phyloP scores from a whole-genome alignment of 2,888 invertebrate genomes.

The Melieria omissa region DNA sequence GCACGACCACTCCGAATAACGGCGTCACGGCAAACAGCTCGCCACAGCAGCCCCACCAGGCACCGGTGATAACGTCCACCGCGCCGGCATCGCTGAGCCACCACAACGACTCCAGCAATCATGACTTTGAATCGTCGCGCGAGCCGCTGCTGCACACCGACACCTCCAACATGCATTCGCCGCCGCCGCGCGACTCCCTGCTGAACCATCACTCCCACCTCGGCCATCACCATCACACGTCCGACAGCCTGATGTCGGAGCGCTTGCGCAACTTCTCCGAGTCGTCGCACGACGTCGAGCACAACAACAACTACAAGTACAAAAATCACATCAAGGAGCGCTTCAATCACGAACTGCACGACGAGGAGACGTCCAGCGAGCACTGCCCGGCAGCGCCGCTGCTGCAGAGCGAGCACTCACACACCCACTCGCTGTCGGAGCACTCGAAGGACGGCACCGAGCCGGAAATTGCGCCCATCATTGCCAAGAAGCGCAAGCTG shows the following conservation, averaged over 20 bases:
- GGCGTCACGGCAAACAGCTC: conserved; percentile 47
- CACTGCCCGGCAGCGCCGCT: conserved; percentile 58
- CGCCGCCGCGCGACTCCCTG: conserved; percentile 57
- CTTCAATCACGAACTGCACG: conserved; percentile 72
- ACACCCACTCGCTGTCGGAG: conserved; percentile 61
- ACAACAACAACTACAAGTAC: conserved; percentile 82
- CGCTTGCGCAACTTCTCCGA: conserved; percentile 66
- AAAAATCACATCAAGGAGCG: conserved; percentile 94
- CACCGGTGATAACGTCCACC: conserved; percentile 66
- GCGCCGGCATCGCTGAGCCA: conserved; percentile 61
- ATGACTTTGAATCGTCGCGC: conserved; percentile 64
- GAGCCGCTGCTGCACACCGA: conserved; percentile 63
- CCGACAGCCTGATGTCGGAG: conserved; percentile 57
- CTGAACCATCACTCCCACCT: conserved; percentile 46
- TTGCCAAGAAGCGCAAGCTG: conserved; percentile 62
- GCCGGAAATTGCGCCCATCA: conserved; percentile 62
- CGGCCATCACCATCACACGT: conserved; percentile 53
- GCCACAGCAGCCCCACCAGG: conserved; percentile 63
- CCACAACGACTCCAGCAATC: conserved; percentile 65
- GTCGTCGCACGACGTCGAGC: conserved; percentile 66
- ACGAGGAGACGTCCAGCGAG: conserved; percentile 67
- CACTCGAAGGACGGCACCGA: conserved; percentile 65
- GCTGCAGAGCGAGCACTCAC: conserved; percentile 62
- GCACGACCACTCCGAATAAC: conserved; percentile 48
- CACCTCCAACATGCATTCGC: conserved; percentile 63